Evolutionary conservation across 2,888 invertebrate genomes (phyloP), one percentile per base, ranked within the genome.

Genomic region (Molorchus minor): DNA sequence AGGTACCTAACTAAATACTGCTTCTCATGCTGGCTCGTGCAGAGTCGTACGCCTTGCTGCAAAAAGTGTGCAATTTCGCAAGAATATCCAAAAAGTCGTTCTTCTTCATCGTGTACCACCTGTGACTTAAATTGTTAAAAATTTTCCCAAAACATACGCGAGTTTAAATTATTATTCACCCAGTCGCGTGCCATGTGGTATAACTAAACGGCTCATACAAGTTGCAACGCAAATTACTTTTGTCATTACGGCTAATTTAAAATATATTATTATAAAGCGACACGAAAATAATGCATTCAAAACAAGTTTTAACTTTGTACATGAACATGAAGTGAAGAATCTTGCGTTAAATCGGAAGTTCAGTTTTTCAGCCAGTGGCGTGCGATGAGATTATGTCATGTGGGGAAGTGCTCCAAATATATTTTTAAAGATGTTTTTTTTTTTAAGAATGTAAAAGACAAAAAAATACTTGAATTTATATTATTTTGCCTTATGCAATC

Each of bases 101-200:
- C 25, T 25, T 47, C 36, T 19, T 56, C 35, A 4, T 46, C 62
- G 61, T 36, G 52, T 58, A 58, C 63, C 63, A 64, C 58, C 60
- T 64, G 63, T 58, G 58, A 57, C 40, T 43, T 19, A 58, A 61
- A 64, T 64, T 64, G 60, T 57, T 47, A 55, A 57, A 59, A 58
- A 60, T 64, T 35, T 51, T 51, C 52, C 47, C 45, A 35, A 45
- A 49, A 53, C 56, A 59, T 57, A 57, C 25, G 58, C 56, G 54
- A 36, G 54, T 61, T 61, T 64, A 43, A 53, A 52, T n/a, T 43
- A 17, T 36, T 44, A 35, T 44, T 43, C n/a, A 45, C 33, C 44
- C 15, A 40, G 59, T 59, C 59, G 59, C 59, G 59, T 56, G 59
- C 59, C 59, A 55, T 55, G 59, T 57, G 47, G 56, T 30, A 10